Percentiles rank a stretch among this genome's conserved stretches.
Evolutionary conservation across 1,140 invertebrate species (phyloP).

Genomic region (Diorhabda elongata): DNA sequence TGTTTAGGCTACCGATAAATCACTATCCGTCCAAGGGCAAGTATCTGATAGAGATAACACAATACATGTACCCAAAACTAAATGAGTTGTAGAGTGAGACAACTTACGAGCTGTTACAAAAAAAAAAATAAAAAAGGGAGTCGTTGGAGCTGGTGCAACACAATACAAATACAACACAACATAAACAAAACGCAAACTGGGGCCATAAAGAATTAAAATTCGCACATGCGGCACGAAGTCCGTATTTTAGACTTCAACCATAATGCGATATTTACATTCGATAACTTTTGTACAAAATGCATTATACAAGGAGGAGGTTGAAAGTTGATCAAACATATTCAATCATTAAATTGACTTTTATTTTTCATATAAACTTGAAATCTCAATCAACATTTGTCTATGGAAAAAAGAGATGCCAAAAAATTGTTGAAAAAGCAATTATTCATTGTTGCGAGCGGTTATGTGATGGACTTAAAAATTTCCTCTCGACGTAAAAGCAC

Average conservation of each 20-base stretch:
- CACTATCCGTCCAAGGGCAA: background rate
- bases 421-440: too few relatives aligned
- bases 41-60: background rate
- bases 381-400: too few relatives aligned
- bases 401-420: too few relatives aligned
- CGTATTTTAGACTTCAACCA: constrained; percentile 37
- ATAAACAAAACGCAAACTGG: constrained; percentile 39
- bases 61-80: too few relatives aligned
- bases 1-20: constrained; percentile 1
- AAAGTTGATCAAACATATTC: too few relatives aligned
- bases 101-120: constrained; percentile 9
- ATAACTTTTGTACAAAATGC: too few relatives aligned
- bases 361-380: too few relatives aligned
- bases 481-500: too few relatives aligned
- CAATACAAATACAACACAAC: constrained; percentile 40
- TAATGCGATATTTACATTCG: constrained; percentile 34
- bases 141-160: constrained; percentile 29
- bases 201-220: constrained; percentile 42
- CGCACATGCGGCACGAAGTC: constrained; percentile 43
- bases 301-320: too few relatives aligned
- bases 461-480: too few relatives aligned
- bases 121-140: constrained; percentile 19
- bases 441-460: too few relatives aligned
- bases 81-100: constrained; percentile 11
- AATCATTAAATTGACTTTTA: too few relatives aligned